Evolutionary conservation across 1,140 invertebrate species (phyloP).

Genomic region (Choristoneura fumiferana): DNA sequence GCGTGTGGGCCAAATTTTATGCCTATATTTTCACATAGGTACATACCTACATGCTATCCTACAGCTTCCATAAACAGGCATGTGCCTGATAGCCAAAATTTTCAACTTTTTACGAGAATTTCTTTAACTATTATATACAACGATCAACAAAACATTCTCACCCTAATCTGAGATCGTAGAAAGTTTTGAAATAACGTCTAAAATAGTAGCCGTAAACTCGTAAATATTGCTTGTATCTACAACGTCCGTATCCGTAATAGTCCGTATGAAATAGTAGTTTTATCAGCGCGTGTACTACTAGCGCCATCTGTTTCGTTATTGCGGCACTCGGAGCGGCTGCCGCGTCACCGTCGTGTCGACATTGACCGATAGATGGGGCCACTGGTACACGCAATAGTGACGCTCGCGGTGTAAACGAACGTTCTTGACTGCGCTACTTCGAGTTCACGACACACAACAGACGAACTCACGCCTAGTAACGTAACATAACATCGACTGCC

Average conservation of each 20-base stretch:
- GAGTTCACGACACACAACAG: slow-evolving; percentile 63
- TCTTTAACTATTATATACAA: no score
- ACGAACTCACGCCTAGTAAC: slow-evolving; percentile 43
- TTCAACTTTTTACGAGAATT: no score
- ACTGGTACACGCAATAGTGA: slow-evolving; percentile 56
- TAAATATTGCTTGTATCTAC: no score
- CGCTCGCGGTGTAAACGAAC: slow-evolving; percentile 69
- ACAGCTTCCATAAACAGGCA: no score
- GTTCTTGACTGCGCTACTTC: slow-evolving; percentile 67
- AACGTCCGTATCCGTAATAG: no score
- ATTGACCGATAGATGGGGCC: slow-evolving; percentile 74
- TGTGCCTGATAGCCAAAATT: no score
- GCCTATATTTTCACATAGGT: no score
- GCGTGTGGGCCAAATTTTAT: no score
- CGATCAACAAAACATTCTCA: no score
- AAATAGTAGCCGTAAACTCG: not conserved
- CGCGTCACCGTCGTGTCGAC: slow-evolving; percentile 53
- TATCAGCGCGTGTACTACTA: slow-evolving; percentile 29
- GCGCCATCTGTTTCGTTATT: slow-evolving; percentile 36
- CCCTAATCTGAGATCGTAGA: not conserved
- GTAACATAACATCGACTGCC: slow-evolving; percentile 13
- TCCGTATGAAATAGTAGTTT: slow-evolving; percentile 7
- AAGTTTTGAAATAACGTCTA: not conserved
- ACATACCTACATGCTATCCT: no score
- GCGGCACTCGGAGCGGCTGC: slow-evolving; percentile 32